phyloP scores from a whole-genome alignment of 2,113 vertebrate species.

The crab-eating macaque (Macaca fascicularis) region DNA sequence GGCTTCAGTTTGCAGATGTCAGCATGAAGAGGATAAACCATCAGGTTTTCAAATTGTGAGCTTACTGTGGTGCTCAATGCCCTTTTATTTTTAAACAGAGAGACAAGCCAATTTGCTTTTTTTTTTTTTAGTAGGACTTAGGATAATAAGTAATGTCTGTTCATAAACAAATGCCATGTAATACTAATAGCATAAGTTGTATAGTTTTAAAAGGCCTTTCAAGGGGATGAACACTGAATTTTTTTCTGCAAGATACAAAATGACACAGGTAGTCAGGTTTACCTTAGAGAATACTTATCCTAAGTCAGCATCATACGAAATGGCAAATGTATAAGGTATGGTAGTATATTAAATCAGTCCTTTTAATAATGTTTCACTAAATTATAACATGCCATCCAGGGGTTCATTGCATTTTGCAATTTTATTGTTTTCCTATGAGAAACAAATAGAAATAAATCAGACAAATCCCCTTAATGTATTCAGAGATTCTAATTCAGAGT shows the following conservation, averaged over 20 bases:
- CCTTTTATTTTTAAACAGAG: slow-evolving; percentile 75
- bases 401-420: slow-evolving; percentile 49
- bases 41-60: slow-evolving; percentile 70
- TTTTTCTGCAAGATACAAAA: slow-evolving; percentile 27
- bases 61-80: slow-evolving; percentile 74
- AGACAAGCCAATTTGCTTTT: slow-evolving; percentile 68
- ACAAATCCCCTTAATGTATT: slow-evolving; percentile 44
- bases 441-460: slow-evolving; percentile 37
- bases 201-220: slow-evolving; percentile 60
- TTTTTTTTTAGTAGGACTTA: slow-evolving; percentile 58
- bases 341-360: slow-evolving; percentile 8
- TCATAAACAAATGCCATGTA: slow-evolving; percentile 64
- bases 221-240: background rate
- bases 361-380: slow-evolving; percentile 58
- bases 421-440: slow-evolving; percentile 38
- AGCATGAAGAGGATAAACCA: slow-evolving; percentile 53
- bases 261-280: slow-evolving; percentile 33
- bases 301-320: background rate
- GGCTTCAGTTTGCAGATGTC: slow-evolving; percentile 67
- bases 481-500: slow-evolving; percentile 10
- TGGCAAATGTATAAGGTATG: background rate
- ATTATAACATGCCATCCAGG: slow-evolving; percentile 14
- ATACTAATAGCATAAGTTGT: background rate
- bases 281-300: slow-evolving; percentile 12
- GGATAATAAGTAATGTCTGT: slow-evolving; percentile 71